Evolutionary conservation across 2,888 invertebrate genomes (phyloP), one percentile per base, ranked within the genome.

Genomic region (Eupithecia subumbrata): DNA sequence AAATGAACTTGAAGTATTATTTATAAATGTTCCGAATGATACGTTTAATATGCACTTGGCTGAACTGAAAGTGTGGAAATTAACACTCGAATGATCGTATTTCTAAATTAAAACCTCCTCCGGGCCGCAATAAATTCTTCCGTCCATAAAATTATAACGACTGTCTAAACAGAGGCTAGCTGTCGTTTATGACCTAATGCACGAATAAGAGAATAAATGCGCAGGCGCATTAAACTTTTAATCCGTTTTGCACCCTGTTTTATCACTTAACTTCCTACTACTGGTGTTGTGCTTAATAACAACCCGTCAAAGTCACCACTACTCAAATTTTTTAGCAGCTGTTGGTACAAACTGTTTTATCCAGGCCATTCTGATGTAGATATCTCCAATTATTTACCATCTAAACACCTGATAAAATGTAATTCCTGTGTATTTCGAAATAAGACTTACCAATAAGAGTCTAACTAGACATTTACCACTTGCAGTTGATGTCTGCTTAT

Each of bases 131-230:
- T 94, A 94, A 94, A 94, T 94, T 91, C 89, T 86, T 88, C 86
- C 88, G 88, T 85, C 84, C 93, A 91, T 94, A 92, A 94, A 94
- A 85, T 85, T 82, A 86, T 92, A 93, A 93, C 92, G 93, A 92
- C 91, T 90, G 91, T 91, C 93, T 93, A 92, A 94, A 93, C 91
- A 93, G 92, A 87, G 93, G 90, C 90, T 92, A 89, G 90, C 89
- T 87, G 91, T 90, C 91, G 83, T 92, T 91, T 92, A 91, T 87
- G 83, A 87, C 87, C 88, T 91, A 90, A 91, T 92, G 87, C 87
- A 86, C 83, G 84, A 87, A 89, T 88, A 87, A 86, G 83, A 88
- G 88, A 88, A 85, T 84, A 82, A 81, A 80, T 82, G 82, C 80
- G 81, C 82, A 80, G 82, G 82, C 84, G 8, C 83, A 85, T 87